Conservation (phyloP, 2,888 invertebrate genomes). For the Brenthis ino region DNA sequence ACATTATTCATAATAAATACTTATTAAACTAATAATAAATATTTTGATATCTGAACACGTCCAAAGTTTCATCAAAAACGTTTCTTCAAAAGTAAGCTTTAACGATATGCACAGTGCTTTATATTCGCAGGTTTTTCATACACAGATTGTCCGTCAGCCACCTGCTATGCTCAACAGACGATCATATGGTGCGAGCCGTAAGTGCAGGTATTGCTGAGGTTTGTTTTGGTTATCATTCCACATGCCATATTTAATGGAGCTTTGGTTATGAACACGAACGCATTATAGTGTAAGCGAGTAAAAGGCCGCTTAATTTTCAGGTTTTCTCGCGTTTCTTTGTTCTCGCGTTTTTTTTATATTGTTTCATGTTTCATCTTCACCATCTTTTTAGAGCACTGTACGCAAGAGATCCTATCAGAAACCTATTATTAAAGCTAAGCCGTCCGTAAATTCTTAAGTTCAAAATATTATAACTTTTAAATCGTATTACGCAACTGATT, state of each 20-base stretch:
- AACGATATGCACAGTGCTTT: slow-evolving; percentile 37
- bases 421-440: not conserved
- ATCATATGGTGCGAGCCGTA: slow-evolving; percentile 60
- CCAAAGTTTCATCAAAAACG: no score
- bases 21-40: no score
- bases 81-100: no score
- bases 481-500: no score
- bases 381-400: not conserved
- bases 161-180: slow-evolving; percentile 73
- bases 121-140: slow-evolving; percentile 65
- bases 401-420: no score
- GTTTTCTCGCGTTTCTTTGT: no score
- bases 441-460: no score
- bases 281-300: not conserved
- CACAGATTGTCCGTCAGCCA: slow-evolving; percentile 74
- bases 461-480: no score
- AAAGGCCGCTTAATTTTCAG: not conserved
- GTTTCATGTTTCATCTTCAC: no score
- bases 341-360: no score
- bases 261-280: slow-evolving; percentile 10
- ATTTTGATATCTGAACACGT: no score
- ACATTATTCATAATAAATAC: no score
- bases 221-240: slow-evolving; percentile 35
- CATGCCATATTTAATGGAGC: slow-evolving; percentile 26
- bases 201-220: slow-evolving; percentile 34